Conservation (phyloP, 37 sponge, comb jelly and placozoan genomes). For the Ephydatia muelleri region DNA sequence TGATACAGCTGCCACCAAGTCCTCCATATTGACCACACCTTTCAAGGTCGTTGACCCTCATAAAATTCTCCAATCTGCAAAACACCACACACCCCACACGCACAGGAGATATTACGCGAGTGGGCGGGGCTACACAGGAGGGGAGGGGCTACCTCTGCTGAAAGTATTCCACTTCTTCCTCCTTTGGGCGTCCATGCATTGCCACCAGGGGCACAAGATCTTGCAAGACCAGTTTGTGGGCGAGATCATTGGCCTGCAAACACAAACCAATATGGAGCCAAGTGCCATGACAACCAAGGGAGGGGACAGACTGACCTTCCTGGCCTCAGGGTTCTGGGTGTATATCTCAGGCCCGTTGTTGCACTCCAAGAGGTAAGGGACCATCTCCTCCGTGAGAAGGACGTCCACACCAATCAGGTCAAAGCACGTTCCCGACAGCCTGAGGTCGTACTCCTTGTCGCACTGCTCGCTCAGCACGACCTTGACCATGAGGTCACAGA, state of each 20-base stretch:
- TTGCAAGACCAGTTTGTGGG: constrained; percentile 80
- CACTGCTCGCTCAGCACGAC: constrained; percentile 80
- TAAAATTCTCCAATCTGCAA: constrained; percentile 27
- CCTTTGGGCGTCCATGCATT: not conserved
- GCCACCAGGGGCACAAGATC: constrained; percentile 80
- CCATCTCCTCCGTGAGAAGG: constrained; percentile 55
- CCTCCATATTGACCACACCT: constrained; percentile 42
- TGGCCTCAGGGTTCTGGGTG: constrained; percentile 57
- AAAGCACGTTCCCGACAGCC: constrained; percentile 76
- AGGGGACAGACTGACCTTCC: constrained; percentile 18
- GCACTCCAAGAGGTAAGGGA: constrained; percentile 70
- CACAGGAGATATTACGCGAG: not conserved
- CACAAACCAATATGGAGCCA: not conserved
- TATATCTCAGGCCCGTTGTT: constrained; percentile 91
- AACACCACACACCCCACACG: not conserved
- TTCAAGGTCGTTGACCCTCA: not conserved
- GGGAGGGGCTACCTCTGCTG: constrained; percentile 10
- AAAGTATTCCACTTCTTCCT: constrained; percentile 20
- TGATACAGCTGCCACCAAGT: constrained; percentile 64
- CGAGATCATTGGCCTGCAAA: constrained; percentile 75
- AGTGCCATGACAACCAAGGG: too few species aligned
- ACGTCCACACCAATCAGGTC: constrained; percentile 89
- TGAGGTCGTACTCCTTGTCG: constrained; percentile 51
- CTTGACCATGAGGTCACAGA: constrained; percentile 64
- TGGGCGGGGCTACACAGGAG: not conserved